These are phyloP conservation scores for Tylochromis polylepis DNA, from an alignment of 2,113 vertebrate genomes.

Conservation along the genomic window DNA sequence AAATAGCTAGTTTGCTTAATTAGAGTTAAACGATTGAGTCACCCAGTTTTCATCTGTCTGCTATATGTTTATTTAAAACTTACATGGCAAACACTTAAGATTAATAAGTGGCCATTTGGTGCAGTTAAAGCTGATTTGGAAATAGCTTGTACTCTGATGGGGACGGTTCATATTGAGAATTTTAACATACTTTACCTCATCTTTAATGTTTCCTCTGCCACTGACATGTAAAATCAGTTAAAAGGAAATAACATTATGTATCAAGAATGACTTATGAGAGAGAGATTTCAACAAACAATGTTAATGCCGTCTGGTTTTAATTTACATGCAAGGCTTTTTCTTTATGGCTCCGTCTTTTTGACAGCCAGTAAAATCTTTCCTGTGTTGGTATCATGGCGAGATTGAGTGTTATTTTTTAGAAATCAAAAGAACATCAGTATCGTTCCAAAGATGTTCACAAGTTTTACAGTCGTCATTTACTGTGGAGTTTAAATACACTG, in stretches of 20 bases:
- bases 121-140: not conserved
- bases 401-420: not conserved
- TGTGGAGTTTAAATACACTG: not conserved
- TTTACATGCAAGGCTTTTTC: slow-evolving; percentile 22
- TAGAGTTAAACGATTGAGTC: not conserved
- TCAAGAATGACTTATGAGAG: not conserved
- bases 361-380: slow-evolving; percentile 42
- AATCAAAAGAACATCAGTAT: not conserved
- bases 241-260: not conserved
- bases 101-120: slow-evolving; percentile 2
- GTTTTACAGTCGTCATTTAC: not conserved
- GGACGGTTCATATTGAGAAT: not conserved
- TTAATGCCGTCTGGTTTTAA: slow-evolving; percentile 36
- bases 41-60: not conserved
- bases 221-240: not conserved
- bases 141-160: not conserved
- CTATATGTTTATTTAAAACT: not conserved
- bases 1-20: not conserved
- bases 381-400: not conserved
- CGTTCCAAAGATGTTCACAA: not conserved
- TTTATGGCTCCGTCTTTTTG: slow-evolving; percentile 31
- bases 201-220: not conserved
- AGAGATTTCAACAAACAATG: not conserved
- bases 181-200: not conserved
- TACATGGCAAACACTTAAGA: not conserved